Evolutionary conservation across 2,797 vertebrate species (phyloP), one percentile per base, ranked within the genome.

Genomic region (Enteromius radiatus): DNA sequence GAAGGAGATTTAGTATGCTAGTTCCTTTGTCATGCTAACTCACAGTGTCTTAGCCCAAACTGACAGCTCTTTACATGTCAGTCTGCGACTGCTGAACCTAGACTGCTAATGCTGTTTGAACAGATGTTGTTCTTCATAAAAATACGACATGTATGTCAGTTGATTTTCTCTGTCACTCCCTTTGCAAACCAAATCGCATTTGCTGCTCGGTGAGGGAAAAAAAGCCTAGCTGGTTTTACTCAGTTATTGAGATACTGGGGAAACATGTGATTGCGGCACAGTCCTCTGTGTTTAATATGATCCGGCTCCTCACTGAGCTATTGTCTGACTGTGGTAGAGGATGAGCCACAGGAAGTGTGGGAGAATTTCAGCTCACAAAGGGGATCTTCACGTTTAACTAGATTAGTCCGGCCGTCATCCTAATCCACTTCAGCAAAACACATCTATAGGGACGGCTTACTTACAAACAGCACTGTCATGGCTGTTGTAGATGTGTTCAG

Each of bases 351-450:
- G 75, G 68, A 52, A 75, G 21, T 56, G 45, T 73, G 38, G 71
- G 67, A 68, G 65, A 76, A 86, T 69, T 65, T 78, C 45, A 28
- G 45, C 82, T 74, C 67, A 82, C 61, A 81, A 85, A 52, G 56
- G 47, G 49, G 68, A 84, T 82, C 70, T 80, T 87, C 76, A 83
- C 61, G 2, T 81, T 83, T 82, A 81, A 84, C 78, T 79, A 68
- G 65, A 86, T 88, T 85, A 86, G 19, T 12, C 31, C 31, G 5
- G 73, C 54, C 54, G 31, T 81, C 43, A 36, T 78, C 56, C 73
- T 88, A 74, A 85, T 81, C 75, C 75, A 84, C 73, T 83, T 81
- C 75, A 64, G 47, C 15, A 23, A 78, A 54, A 74, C 43, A 23
- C 78, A 84, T 78, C 81, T 84, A 84, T 69, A 73, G 71, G 78